These are phyloP conservation scores for Neoseiulus cucumeris DNA, from an alignment of 1,140 invertebrate genomes.

Conservation along the genomic window DNA sequence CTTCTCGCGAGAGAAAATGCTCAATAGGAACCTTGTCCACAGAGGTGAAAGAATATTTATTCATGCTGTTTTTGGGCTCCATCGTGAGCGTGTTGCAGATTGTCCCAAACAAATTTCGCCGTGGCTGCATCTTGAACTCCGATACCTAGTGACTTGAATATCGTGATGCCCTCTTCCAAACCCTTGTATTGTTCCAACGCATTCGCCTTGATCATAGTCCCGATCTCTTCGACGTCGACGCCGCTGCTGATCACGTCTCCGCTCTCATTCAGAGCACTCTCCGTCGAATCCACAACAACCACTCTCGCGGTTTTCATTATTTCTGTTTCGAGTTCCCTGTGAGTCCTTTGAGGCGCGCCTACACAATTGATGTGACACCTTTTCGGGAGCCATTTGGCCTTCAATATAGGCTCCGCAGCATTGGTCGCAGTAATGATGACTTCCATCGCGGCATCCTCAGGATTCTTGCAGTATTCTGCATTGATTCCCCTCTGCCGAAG, in stretches of 20 bases:
- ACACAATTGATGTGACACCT: not conserved
- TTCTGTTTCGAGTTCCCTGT: not conserved
- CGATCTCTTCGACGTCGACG: not conserved
- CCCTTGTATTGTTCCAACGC: not conserved
- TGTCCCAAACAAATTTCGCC: not conserved
- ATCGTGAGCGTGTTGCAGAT: not conserved
- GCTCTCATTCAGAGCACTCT: not conserved
- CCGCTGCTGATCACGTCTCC: not conserved
- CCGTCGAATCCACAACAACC: not conserved
- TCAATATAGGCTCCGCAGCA: not conserved
- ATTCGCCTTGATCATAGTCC: not conserved
- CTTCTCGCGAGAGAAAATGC: too few species aligned
- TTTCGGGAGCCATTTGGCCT: not conserved
- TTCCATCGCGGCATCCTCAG: not conserved
- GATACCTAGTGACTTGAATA: conserved; percentile 2
- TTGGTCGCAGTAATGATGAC: not conserved
- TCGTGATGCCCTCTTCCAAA: not conserved
- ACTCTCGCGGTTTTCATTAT: not conserved
- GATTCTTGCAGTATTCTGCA: not conserved
- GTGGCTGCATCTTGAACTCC: not conserved
- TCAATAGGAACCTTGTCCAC: too few species aligned
- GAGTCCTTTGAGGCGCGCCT: not conserved
- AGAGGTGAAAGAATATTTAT: too few species aligned
- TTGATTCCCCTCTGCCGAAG: not conserved
- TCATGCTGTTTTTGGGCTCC: not conserved